phyloP scores from a whole-genome alignment of 2,888 invertebrate species.

The Mantis religiosa region DNA sequence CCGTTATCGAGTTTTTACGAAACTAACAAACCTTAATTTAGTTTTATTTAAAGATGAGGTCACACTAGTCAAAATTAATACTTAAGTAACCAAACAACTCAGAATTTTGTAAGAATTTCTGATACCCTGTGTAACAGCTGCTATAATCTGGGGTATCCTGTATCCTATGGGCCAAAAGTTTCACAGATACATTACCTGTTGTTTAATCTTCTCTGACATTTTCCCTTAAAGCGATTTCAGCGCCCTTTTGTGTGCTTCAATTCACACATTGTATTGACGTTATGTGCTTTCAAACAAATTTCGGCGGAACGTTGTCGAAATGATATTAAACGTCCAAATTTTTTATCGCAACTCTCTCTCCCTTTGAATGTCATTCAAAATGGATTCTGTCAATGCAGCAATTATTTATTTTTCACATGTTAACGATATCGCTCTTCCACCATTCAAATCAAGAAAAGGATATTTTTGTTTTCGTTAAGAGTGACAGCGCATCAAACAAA shows the following conservation, averaged over 20 bases:
- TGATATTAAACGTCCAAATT: background rate
- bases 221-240: too few species aligned
- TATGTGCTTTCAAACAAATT: background rate
- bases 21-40: too few species aligned
- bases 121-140: too few species aligned
- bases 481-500: background rate
- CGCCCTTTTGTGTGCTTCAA: background rate
- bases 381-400: background rate
- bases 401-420: background rate
- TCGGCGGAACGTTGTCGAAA: background rate
- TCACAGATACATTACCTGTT: too few species aligned
- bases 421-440: background rate
- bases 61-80: too few species aligned
- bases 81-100: too few species aligned
- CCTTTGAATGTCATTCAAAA: background rate
- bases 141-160: too few species aligned
- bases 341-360: background rate
- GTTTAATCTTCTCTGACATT: too few species aligned
- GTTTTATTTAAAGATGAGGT: too few species aligned
- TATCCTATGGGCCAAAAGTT: too few species aligned
- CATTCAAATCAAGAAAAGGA: background rate
- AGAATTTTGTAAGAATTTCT: too few species aligned
- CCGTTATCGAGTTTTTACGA: too few species aligned
- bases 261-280: background rate
- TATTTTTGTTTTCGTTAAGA: background rate